Conservation (phyloP, 1,140 invertebrate genomes). For the Bombus picipes region DNA sequence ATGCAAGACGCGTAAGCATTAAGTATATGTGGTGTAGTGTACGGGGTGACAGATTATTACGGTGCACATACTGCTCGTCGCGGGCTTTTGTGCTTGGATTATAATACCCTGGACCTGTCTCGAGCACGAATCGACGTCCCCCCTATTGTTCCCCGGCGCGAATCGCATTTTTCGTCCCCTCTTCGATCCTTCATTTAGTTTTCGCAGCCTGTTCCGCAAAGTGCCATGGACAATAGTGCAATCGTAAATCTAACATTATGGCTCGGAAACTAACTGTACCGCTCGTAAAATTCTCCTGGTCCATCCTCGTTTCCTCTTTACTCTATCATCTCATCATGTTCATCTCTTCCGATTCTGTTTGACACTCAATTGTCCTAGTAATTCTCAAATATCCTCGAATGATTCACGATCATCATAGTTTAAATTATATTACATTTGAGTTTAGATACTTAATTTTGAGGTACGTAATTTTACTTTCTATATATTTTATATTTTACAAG, state of each 20-base stretch:
- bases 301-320: neutral
- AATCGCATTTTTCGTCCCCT: constrained; percentile 71
- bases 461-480: neutral
- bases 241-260: constrained; percentile 63
- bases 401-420: neutral
- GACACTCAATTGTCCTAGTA: neutral
- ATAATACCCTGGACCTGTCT: constrained; percentile 79
- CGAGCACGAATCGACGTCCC: constrained; percentile 74
- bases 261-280: neutral
- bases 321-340: neutral
- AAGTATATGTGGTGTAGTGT: constrained; percentile 45
- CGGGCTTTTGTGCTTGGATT: constrained; percentile 63
- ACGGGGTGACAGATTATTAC: constrained; percentile 75
- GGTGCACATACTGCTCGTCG: constrained; percentile 62
- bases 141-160: constrained; percentile 73
- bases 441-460: neutral
- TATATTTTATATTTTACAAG: neutral
- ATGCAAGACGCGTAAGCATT: constrained; percentile 28
- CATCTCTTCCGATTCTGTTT: neutral
- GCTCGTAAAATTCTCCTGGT: constrained; percentile 9
- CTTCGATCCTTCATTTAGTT: constrained; percentile 61
- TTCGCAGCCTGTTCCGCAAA: constrained; percentile 62
- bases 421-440: neutral
- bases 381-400: neutral
- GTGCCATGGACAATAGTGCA: constrained; percentile 66